These are phyloP conservation scores for Characodon lateralis DNA, from an alignment of 2,797 vertebrate species.

Conservation along the genomic window DNA sequence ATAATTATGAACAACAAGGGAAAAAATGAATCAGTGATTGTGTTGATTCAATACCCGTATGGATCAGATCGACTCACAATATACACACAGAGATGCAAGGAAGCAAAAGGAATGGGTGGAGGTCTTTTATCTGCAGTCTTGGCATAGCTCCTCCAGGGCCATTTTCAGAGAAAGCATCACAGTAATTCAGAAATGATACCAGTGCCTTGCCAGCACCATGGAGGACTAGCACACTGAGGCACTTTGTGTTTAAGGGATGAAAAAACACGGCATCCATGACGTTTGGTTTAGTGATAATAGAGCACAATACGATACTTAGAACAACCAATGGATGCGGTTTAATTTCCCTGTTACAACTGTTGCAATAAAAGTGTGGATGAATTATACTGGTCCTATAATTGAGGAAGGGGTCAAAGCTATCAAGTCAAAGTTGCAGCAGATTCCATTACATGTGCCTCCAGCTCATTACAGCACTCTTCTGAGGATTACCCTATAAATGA, in stretches of 20 bases:
- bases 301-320: conserved; percentile 3
- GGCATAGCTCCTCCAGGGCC: conserved; percentile 62
- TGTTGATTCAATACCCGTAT: too few species aligned
- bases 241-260: not conserved
- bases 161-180: conserved; percentile 63
- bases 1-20: conserved; percentile 17
- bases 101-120: not conserved
- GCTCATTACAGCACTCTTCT: conserved; percentile 41
- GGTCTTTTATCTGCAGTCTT: conserved; percentile 64
- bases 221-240: conserved; percentile 23
- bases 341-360: conserved; percentile 24
- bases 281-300: not conserved
- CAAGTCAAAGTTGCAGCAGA: conserved; percentile 38
- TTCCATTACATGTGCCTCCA: conserved; percentile 53
- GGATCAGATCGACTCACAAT: not conserved
- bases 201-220: conserved; percentile 40
- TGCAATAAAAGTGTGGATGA: conserved; percentile 31
- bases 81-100: conserved; percentile 18
- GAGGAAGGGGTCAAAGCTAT: conserved; percentile 43
- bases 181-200: conserved; percentile 55
- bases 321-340: conserved; percentile 13
- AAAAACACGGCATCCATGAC: conserved; percentile 16
- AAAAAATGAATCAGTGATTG: conserved; percentile 20
- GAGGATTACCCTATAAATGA: conserved; percentile 66
- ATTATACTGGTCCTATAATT: conserved; percentile 43